Percentiles rank a stretch among this genome's conserved stretches.
phyloP scores from a whole-genome alignment of 2,888 invertebrate species.

The Cosmia trapezina region DNA sequence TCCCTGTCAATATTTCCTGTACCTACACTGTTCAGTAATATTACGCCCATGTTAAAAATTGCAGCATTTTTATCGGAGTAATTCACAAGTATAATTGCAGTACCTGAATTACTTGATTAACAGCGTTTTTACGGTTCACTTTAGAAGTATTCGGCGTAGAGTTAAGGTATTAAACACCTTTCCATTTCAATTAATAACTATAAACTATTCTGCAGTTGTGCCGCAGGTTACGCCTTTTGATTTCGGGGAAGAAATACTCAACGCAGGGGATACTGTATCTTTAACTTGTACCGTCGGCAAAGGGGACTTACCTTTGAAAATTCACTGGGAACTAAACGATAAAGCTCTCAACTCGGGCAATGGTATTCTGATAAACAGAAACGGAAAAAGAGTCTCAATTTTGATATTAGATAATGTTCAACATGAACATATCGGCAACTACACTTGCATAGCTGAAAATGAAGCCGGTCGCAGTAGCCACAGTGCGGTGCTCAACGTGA shows the following conservation, averaged over 20 bases:
- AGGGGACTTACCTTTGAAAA: slow-evolving; percentile 93
- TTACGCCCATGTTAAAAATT: too few relatives aligned
- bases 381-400: slow-evolving; percentile 92
- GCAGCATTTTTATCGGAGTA: too few relatives aligned
- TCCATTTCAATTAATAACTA: slow-evolving; percentile 40
- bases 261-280: slow-evolving; percentile 93
- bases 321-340: slow-evolving; percentile 93
- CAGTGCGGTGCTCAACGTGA: slow-evolving; percentile 92
- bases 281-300: slow-evolving; percentile 93
- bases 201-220: slow-evolving; percentile 89
- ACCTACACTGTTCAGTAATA: not conserved
- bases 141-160: not conserved
- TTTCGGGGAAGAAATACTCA: slow-evolving; percentile 93
- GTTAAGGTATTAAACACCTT: not conserved
- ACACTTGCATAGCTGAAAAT: slow-evolving; percentile 92
- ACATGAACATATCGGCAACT: slow-evolving; percentile 91
- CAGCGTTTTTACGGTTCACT: not conserved
- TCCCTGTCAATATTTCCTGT: slow-evolving; percentile 35
- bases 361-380: slow-evolving; percentile 91
- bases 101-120: not conserved
- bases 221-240: slow-evolving; percentile 95
- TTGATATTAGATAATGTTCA: slow-evolving; percentile 92
- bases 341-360: slow-evolving; percentile 86
- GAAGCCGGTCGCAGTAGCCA: slow-evolving; percentile 91
- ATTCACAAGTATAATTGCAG: slow-evolving; percentile 8